These are phyloP conservation scores for Ptychobarbus kaznakovi DNA, from an alignment of 2,797 vertebrate species.

Conservation along the genomic window DNA sequence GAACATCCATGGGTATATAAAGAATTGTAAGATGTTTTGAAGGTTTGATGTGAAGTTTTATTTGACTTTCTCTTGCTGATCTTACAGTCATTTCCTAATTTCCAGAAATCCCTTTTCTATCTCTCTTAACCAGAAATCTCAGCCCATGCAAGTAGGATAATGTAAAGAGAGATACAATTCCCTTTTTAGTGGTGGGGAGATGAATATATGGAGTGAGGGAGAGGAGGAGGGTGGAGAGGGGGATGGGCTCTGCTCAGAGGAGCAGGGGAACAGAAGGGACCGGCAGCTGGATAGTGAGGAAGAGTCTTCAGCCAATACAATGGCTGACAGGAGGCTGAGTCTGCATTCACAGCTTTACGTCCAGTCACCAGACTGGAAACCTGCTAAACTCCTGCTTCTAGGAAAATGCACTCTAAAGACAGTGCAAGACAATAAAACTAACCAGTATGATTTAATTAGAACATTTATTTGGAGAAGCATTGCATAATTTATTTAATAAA, in stretches of 20 bases:
- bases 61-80: background rate
- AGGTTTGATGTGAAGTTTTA: background rate
- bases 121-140: background rate
- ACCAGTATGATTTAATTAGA: background rate
- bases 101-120: background rate
- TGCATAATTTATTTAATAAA: background rate
- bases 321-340: slow-evolving; percentile 47
- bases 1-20: background rate
- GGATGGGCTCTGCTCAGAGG: slow-evolving; percentile 62
- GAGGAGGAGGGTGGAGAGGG: slow-evolving; percentile 67
- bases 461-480: background rate
- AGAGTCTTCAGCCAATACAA: slow-evolving; percentile 33
- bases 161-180: slow-evolving; percentile 2
- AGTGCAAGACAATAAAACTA: background rate
- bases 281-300: slow-evolving; percentile 44
- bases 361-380: slow-evolving; percentile 32
- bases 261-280: slow-evolving; percentile 38
- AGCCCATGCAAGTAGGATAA: background rate
- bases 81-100: background rate
- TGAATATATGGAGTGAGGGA: background rate
- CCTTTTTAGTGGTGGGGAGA: slow-evolving; percentile 2
- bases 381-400: background rate
- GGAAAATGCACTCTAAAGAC: background rate
- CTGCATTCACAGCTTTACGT: slow-evolving; percentile 12
- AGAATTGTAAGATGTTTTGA: background rate